Evolutionary conservation across 2,113 vertebrate genomes (phyloP), one percentile per base, ranked within the genome.

Genomic region (Sylvietta virens): DNA sequence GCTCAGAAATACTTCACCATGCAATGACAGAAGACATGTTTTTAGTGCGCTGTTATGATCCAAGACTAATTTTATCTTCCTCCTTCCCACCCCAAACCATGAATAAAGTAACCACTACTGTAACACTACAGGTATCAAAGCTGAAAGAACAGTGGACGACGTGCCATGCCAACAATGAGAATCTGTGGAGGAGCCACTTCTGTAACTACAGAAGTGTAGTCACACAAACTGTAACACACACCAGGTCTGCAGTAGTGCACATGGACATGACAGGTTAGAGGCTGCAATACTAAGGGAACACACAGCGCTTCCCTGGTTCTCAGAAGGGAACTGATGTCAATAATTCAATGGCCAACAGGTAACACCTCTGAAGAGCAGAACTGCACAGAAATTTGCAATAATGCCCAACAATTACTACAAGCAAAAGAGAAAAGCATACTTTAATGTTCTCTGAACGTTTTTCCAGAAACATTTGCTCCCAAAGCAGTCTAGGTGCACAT

Each of bases 131-230:
- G 24, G 27, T 69, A 69, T 30, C 31, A 82, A 82, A 80, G 64
- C 22, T 48, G 61, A 72, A 72, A 37, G 15, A 61, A 69, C 10
- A 7, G 31, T 12, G 22, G 42, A 53, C 0, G 42, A 53, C 0
- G 0, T 20, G 18, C 4, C 53, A 22, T 8, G 13, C 30, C 54
- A 58, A 42, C 20, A 80, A 69, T 3, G 39, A 67, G 40, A 35
- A 44, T 30, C 62, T n/a, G 30, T n/a, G 27, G 45, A 78, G 33
- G 13, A 80, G 33, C 5, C 0, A 5, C 33, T 66, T 48, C 30
- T n/a, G 3, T 2, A 69, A 50, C 16, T 30, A 33, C 42, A 62
- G 45, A 21, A n/a, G n/a, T n/a, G n/a, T n/a, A n/a, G n/a, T n/a
- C n/a, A n/a, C n/a, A n/a, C n/a, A n/a, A n/a, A n/a, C n/a, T n/a